Base-by-base conservation (phyloP, 2,113 vertebrate species). In the Gnathonemus longibarbis region DNA sequence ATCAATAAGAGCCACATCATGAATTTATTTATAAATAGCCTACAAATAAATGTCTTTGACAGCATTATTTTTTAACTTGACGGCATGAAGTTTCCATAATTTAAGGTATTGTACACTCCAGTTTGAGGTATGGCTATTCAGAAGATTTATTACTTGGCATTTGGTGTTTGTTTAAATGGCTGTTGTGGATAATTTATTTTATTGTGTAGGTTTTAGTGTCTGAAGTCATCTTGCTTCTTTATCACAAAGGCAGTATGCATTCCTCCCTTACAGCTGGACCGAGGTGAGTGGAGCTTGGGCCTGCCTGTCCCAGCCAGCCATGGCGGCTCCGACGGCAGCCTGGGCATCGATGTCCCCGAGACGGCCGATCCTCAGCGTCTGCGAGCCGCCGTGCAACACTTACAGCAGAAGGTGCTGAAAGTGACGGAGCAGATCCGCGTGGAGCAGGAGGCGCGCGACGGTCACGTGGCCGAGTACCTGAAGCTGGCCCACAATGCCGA, bases 361-460 rank as follows among this genome's bases (percentile, higher is more conserved):
- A 96, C 96, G 0, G 53, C 87, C 1, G 97, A 97, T 93, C 97
- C 96, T 0, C 97, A 97, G 35, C 95, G 97, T 85, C 97, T 97
- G 2, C 98, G 97, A 35, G 97, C 96, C 0, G 97, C 97, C 94
- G 95, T 99, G 62, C 97, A 98, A 90, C 97, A 96, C 95, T 96
- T 99, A 93, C 97, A 98, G 94, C 98, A 99, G 94, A 99, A 99
- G 96, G 98, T 99, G 91, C 96, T 99, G 89, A 98, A 98, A 95
- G 97, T 99, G 93, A 99, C 97, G 0, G 98, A 99, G 94, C 97
- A 99, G 96, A 97, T 99, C 94, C 98, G 97, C 94, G 98, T 99
- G 0, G 98, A 99, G 95, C 97, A 98, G 94, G 97, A 97, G 88
- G 98, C 96, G 0, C 96, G 96, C 0, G 98, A 99, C 0, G 97